Base-by-base conservation (phyloP, 2,888 invertebrate species). In the Drosophila lutescens region DNA sequence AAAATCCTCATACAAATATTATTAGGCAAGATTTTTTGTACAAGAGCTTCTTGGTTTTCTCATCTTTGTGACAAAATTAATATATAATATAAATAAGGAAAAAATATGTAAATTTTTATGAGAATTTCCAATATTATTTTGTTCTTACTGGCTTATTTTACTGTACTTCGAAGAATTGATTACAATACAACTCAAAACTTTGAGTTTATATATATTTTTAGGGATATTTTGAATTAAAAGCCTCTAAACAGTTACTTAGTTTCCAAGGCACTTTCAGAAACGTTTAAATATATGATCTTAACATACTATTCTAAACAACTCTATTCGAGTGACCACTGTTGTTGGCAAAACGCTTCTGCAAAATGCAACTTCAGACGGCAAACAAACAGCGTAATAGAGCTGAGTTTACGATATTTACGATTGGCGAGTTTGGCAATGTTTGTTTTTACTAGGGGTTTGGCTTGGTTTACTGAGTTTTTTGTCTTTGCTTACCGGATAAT, bases 401-500 rank as follows among this genome's bases (percentile, higher is more conserved):
- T 9, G 55, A 15, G 44, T 40, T 71, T 54, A 36, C n/a, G 30
- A 40, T 69, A 71, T 54, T 54, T 70, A 50, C 60, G 50, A 50
- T 34, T 70, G 20, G 32, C 38, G 36, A 36, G 51, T 60, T 69
- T 59, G 47, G n/a, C 36, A n/a, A 43, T 76, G 55, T 70, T 62
- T 72, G 55, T 68, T 70, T 61, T 50, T 13, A 10, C 54, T 58
- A 26, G 36, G 23, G 53, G 41, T n/a, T 20, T 20, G 1, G 2
- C 20, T 20, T 2, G 53, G 41, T 71, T 57, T 56, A 55, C 49
- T 23, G 34, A 23, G 20, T 23, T 2, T 17, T 58, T 43, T 20
- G 50, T 38, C 46, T 50, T 72, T 75, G 74, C 97, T 97, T 94
- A 97, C 97, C 95, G 97, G 97, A 95, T 97, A 97, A 94, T 97